Evolutionary conservation across 2,888 invertebrate genomes (phyloP), one percentile per base, ranked within the genome.

Genomic region (Campoplex nolae): DNA sequence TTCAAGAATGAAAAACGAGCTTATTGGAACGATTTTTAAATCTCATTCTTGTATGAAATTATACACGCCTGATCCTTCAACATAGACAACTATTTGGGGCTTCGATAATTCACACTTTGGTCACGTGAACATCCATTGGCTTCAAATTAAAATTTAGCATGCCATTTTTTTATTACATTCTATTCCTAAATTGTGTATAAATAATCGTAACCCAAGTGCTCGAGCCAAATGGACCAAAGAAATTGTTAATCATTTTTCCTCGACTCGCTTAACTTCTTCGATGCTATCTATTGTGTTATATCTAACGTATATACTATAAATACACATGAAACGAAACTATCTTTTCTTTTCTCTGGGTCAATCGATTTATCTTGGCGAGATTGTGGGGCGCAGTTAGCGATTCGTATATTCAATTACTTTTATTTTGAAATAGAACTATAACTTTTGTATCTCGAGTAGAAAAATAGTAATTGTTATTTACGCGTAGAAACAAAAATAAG

Each of bases 141-240:
- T 32, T 28, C 32, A 32, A 16, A 62, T 13, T 16, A 62, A 62
- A 62, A 62, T 62, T 28, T 23, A 9, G 32, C 13, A 54, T 54
- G 65, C 54, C 71, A 54, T 56, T 51, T 54, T 83, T 54, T n/a
- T 45, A 42, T 45, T 75, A 51, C 23, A 23, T 23, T 54, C n/a
- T 45, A 56, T 45, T 82, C 42, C 56, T 35, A 81, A 81, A 81
- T 68, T 75, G 75, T 45, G 56, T 68, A 75, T 56, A 42, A 67
- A 82, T 75, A 35, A 45, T 82, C 32, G 54, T 23, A 45, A 75
- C 38, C 51, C 18, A 45, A 3, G 38, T 28, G 7, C 35, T 58
- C 73, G 42, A 74, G 67, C 32, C 67, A 73, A 83, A 74, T 68
- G 78, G 78, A 78, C 67, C 56, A 42, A 68, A 68, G 23, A 56